phyloP scores from a whole-genome alignment of 2,888 invertebrate species.

The Tetragonisca angustula region DNA sequence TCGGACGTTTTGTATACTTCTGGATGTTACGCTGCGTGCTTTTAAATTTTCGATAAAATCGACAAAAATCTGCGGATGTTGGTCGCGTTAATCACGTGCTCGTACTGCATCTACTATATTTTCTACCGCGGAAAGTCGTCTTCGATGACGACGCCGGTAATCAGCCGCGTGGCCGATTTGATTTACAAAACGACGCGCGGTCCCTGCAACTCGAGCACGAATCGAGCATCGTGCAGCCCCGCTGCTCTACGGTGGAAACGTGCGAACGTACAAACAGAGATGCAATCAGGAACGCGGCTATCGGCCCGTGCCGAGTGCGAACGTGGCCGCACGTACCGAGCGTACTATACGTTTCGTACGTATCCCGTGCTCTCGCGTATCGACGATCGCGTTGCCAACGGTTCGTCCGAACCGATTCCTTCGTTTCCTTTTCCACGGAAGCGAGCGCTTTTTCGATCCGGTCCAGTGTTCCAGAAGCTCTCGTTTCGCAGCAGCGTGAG shows the following conservation, averaged over 20 bases:
- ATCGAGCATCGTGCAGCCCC: conserved; percentile 33
- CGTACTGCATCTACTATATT: not conserved
- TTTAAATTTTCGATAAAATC: no score
- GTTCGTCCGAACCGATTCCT: conserved; percentile 26
- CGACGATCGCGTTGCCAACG: conserved; percentile 8
- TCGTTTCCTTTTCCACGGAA: not conserved
- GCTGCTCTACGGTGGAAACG: conserved; percentile 41
- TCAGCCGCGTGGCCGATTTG: conserved; percentile 30
- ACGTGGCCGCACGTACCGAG: conserved; percentile 57
- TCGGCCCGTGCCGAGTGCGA: conserved; percentile 67
- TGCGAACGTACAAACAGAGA: conserved; percentile 72
- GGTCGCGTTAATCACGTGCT: no score
- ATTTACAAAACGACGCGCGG: conserved; percentile 47
- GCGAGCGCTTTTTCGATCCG: no score
- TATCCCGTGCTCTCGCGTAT: conserved; percentile 29
- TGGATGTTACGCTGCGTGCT: no score
- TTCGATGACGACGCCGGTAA: conserved; percentile 33
- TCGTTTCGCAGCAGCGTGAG: no score
- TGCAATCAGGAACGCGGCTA: conserved; percentile 74
- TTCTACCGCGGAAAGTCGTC: not conserved
- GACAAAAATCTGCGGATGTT: no score
- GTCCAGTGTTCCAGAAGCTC: no score
- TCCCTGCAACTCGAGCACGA: conserved; percentile 9
- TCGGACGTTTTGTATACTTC: no score
- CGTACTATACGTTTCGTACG: conserved; percentile 57